Percentiles rank a stretch among this genome's conserved stretches.
Conservation (phyloP, 2,888 invertebrate genomes). For the Ichneumoninae sp. region DNA sequence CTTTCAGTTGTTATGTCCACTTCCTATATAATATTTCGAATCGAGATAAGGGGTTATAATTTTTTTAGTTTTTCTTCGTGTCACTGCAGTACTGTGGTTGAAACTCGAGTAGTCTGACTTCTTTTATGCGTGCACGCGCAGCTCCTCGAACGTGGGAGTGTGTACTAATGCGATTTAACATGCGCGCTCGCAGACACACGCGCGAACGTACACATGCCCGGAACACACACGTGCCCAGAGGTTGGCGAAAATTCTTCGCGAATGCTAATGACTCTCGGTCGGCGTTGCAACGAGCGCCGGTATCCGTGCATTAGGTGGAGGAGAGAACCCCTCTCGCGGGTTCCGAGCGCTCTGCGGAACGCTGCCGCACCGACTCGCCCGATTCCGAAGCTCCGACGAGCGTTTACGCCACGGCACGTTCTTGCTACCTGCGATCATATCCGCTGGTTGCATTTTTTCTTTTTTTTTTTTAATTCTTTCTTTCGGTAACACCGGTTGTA, state of each 20-base stretch:
- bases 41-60: neutral
- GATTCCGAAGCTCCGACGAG: slow-evolving; percentile 44
- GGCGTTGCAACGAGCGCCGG: slow-evolving; percentile 40
- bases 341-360: slow-evolving; percentile 10
- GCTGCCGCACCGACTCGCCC: slow-evolving; percentile 6
- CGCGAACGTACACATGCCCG: neutral
- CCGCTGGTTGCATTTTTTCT: slow-evolving; percentile 18
- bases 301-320: slow-evolving; percentile 34
- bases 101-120: slow-evolving; percentile 45
- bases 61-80: slow-evolving; percentile 2
- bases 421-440: slow-evolving; percentile 43
- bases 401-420: slow-evolving; percentile 56
- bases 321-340: slow-evolving; percentile 21
- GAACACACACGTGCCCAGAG: slow-evolving; percentile 7
- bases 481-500: neutral
- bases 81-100: slow-evolving; percentile 22
- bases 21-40: slow-evolving; percentile 15
- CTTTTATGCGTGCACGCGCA: slow-evolving; percentile 48
- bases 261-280: slow-evolving; percentile 61
- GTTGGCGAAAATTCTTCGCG: slow-evolving; percentile 60
- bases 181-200: slow-evolving; percentile 29
- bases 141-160: slow-evolving; percentile 47
- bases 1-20: neutral
- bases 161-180: slow-evolving; percentile 54
- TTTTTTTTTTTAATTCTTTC: slow-evolving; percentile 1